Base-by-base conservation (phyloP, 2,113 vertebrate genomes). In the Aptenodytes patagonicus region DNA sequence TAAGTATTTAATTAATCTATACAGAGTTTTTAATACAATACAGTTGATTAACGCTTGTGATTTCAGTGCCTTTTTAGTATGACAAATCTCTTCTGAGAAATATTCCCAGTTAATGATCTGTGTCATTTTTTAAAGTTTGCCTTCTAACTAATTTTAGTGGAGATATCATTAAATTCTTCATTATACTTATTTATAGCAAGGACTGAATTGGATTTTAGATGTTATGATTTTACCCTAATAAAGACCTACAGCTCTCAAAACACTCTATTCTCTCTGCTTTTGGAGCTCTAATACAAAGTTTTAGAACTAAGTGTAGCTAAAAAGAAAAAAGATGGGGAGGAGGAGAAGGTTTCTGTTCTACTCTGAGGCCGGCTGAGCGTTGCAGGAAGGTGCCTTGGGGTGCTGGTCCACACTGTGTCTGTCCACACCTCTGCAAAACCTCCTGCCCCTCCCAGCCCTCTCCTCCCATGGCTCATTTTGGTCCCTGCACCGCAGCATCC, bases 21-120 rank as follows among this genome's bases (percentile, higher is more conserved):
- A 68, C 89, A 95, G 94, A 94, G 92, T 87, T 96, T 94, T 97
- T 95, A 97, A 96, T 97, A 95, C 91, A 98, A 95, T 96, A 95
- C 49, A 97, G 96, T 97, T 97, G 97, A 97, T 98, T 96, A 98
- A 94, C 90, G 40, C 71, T 93, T 85, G 97, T 91, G 97, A 97
- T 98, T 94, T 95, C 75, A 69, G 85, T 94, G 94, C 84, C 95
- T 98, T 98, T 98, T 97, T 97, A 97, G 95, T 96, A 95, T 90
- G 97, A 97, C 92, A 97, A 97, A 96, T 98, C 95, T 98, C 97
- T 97, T 88, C 90, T 95, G 97, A 97, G 96, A 97, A 97, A 96
- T 97, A 96, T 95, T 95, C 87, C 95, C 94, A 89, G 82, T 97
- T 98, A 98, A 97, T 97, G 98, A 97, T 89, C 96, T 97, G 93